Evolutionary conservation across 2,797 vertebrate species (phyloP).

Genomic region (Peromyscus melanophrys): DNA sequence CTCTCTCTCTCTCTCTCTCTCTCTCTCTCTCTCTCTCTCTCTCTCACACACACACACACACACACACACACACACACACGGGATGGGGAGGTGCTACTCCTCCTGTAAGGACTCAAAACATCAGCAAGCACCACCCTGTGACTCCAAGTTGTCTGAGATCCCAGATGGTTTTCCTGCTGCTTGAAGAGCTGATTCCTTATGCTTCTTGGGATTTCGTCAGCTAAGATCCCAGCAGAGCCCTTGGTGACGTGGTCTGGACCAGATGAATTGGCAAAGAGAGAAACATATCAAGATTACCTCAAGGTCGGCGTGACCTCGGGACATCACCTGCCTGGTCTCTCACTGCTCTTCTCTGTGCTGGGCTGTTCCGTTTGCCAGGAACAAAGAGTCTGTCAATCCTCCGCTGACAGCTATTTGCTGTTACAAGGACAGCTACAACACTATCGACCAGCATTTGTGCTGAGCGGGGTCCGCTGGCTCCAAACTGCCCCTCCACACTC

Average conservation of each 20-base stretch:
- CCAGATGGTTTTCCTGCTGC: background rate
- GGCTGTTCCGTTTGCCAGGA: background rate
- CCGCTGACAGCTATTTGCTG: background rate
- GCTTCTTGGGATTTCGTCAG: background rate
- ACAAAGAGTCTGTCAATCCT: background rate
- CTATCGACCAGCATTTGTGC: background rate
- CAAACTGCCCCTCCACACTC: background rate
- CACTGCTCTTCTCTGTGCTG: background rate
- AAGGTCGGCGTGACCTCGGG: background rate
- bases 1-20: too few relatives aligned
- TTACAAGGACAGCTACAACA: too few relatives aligned
- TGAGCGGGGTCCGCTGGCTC: rapidly evolving
- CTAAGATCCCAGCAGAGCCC: background rate
- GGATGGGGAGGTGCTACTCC: background rate
- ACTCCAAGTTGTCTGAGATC: background rate
- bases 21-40: too few relatives aligned
- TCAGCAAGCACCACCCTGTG: background rate
- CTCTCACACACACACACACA: background rate
- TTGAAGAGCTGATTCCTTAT: background rate
- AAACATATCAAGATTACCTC: rapidly evolving
- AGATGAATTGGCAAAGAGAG: background rate
- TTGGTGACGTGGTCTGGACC: background rate
- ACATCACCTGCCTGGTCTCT: background rate
- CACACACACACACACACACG: background rate
- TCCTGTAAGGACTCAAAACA: background rate